Evolutionary conservation across 1,140 invertebrate species (phyloP), one percentile per base, ranked within the genome.

Genomic region (Melanaphis sacchari): DNA sequence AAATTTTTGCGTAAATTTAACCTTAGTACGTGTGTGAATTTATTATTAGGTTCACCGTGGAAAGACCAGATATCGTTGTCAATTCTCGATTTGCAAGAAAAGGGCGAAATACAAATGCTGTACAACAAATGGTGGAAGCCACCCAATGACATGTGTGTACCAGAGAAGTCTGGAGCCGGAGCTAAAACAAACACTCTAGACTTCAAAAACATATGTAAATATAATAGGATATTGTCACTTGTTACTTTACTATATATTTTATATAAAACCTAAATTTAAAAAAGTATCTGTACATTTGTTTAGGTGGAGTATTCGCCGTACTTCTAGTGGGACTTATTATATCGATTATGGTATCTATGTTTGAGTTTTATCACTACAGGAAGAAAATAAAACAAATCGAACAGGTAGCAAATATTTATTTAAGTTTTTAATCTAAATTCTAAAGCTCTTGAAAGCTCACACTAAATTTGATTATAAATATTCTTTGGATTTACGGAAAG

Each of bases 291-390:
- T 76, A 1, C 31, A 5, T 52, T 43, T 59, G 9, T 90, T 36
- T 95, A 96, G 97, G 98, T 82, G 99, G 99, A 54, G 97, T 99
- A 15, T 99, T 99, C 95, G 97, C 99, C 31, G 98, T 99, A 18
- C 96, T 99, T 8, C 95, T 98, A 0, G 97, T 97, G 94, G 98
- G 97, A 31, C 95, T 98, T 40, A 96, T 96, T 7, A 96, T 97
- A 59, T 97, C 97, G 31, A 96, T 98, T 84, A 95, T 98, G 15
- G 96, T 98, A 15, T 97, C 97, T 24, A 97, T 98, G 93, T 96
- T 97, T 94, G 98, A 98, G 95, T 98, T 98, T 95, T 97, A 97
- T 94, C 97, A 97, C 96, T 98, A 97, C 95, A 97, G 97, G 0
- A 97, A 96, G 94, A 96, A 96, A 95, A 97, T 96, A 95, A 96